Evolutionary conservation across 1,140 invertebrate genomes (phyloP).

Genomic region (Colletes latitarsis): DNA sequence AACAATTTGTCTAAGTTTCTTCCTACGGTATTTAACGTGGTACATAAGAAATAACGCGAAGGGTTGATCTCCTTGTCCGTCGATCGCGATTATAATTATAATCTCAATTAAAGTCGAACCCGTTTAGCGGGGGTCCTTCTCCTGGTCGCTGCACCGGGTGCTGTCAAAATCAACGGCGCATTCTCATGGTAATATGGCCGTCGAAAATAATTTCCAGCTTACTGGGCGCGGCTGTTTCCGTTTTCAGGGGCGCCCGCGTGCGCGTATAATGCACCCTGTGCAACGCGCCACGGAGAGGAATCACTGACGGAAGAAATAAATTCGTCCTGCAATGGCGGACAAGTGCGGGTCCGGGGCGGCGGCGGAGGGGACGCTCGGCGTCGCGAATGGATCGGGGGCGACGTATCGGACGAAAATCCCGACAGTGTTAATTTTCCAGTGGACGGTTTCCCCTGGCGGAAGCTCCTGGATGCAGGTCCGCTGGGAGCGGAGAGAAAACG

Average conservation of each 20-base stretch:
- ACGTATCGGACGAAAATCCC: constrained; percentile 72
- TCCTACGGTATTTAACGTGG: too few relatives aligned
- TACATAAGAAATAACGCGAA: too few relatives aligned
- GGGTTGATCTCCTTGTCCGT: too few relatives aligned
- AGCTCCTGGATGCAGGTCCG: constrained; percentile 43
- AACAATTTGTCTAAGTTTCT: too few relatives aligned
- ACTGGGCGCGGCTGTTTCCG: constrained; percentile 36
- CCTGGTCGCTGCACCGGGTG: background rate
- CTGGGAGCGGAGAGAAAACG: constrained; percentile 54
- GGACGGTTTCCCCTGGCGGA: constrained; percentile 65
- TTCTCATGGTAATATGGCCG: constrained; percentile 54
- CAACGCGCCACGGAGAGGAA: constrained; percentile 20
- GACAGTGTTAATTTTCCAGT: constrained; percentile 76
- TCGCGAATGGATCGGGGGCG: constrained; percentile 43
- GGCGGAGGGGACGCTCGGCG: background rate
- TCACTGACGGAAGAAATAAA: constrained; percentile 60
- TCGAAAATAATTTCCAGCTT: constrained; percentile 41
- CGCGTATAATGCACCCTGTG: constrained; percentile 33
- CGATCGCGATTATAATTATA: background rate
- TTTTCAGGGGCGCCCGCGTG: constrained; percentile 16
- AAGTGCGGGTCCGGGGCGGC: background rate
- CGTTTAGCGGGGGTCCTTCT: background rate
- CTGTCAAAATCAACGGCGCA: constrained; percentile 49
- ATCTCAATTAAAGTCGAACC: background rate
- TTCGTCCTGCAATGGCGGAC: constrained; percentile 41